phyloP scores from a whole-genome alignment of 1,140 invertebrate genomes.

The Octopus sinensis region DNA sequence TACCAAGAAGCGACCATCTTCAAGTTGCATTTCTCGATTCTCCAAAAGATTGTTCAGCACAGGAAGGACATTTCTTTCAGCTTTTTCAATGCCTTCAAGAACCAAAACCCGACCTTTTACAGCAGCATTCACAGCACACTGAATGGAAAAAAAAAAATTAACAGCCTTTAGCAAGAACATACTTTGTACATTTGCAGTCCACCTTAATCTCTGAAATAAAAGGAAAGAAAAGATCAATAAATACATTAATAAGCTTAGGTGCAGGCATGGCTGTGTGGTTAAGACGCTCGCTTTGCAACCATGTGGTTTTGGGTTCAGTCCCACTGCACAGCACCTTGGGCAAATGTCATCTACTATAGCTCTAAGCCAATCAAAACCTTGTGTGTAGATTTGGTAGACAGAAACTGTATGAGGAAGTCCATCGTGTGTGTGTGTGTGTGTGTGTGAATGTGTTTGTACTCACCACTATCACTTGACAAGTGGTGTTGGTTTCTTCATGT shows the following conservation, averaged over 20 bases:
- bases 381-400: too few relatives aligned
- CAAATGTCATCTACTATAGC: too few relatives aligned
- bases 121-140: conserved; percentile 88
- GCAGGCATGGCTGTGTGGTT: too few relatives aligned
- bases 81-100: conserved; percentile 96
- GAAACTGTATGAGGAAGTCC: too few relatives aligned
- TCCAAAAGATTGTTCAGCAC: conserved; percentile 98
- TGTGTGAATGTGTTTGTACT: too few relatives aligned
- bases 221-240: not conserved
- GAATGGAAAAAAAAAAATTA: conserved; percentile 18
- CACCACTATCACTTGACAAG: too few relatives aligned
- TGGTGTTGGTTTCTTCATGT: too few relatives aligned
- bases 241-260: not conserved
- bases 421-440: too few relatives aligned
- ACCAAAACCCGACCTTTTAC: conserved; percentile 82
- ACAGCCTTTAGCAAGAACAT: not conserved
- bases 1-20: conserved; percentile 92
- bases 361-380: too few relatives aligned
- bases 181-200: not conserved
- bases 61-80: conserved; percentile 92
- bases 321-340: too few relatives aligned
- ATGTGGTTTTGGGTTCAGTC: too few relatives aligned
- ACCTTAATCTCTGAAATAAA: not conserved
- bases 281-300: too few relatives aligned
- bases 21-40: conserved; percentile 96